These are phyloP conservation scores for Herminia tarsipennalis DNA, from an alignment of 2,888 invertebrate genomes.

Conservation along the genomic window DNA sequence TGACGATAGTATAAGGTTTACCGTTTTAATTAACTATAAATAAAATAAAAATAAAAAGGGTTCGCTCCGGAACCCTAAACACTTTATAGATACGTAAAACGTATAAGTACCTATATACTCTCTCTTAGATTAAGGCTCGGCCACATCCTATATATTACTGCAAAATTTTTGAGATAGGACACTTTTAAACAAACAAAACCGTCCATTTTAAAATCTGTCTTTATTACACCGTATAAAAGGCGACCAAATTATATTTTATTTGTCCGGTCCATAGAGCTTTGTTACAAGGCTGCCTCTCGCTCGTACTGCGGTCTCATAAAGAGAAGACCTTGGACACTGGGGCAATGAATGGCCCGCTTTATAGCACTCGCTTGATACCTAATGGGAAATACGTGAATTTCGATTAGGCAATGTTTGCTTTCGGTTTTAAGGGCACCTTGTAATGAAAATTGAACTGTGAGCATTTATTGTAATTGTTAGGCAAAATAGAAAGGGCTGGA, in stretches of 20 bases:
- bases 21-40: too few species aligned
- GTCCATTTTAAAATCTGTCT: conserved; percentile 12
- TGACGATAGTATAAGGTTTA: too few species aligned
- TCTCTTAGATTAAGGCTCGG: too few species aligned
- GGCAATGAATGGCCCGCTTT: conserved; percentile 44
- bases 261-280: conserved; percentile 34
- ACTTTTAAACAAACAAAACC: conserved; percentile 5
- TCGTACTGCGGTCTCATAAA: conserved; percentile 40
- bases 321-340: conserved; percentile 41
- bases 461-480: not conserved
- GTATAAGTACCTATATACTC: too few species aligned
- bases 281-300: conserved; percentile 41
- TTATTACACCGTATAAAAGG: conserved; percentile 19
- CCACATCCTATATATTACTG: not conserved
- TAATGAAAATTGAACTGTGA: not conserved
- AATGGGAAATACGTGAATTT: conserved; percentile 56
- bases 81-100: too few species aligned
- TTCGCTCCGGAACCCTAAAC: too few species aligned
- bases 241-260: conserved; percentile 35
- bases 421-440: conserved; percentile 13
- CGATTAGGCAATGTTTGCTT: conserved; percentile 48
- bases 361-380: conserved; percentile 31
- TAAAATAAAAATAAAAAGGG: too few species aligned
- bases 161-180: not conserved
- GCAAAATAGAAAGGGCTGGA: too few species aligned